phyloP scores from a whole-genome alignment of 2,888 invertebrate genomes.

The Phortica magna region DNA sequence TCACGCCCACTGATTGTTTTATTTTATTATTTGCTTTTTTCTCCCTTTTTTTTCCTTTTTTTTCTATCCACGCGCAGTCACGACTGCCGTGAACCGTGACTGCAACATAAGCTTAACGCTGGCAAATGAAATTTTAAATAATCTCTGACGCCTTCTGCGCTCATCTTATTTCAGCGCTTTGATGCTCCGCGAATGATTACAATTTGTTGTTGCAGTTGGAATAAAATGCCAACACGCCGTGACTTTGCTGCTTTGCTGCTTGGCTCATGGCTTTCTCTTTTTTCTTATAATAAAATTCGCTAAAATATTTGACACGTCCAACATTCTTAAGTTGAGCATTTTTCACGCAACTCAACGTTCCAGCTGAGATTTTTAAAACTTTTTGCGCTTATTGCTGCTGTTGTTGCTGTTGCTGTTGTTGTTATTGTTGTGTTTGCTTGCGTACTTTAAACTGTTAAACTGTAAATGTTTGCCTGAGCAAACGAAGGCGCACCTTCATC shows the following conservation, averaged over 20 bases:
- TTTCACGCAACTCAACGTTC: not conserved
- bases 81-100: not conserved
- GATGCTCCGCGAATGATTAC: not conserved
- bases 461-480: not conserved
- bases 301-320: constrained; percentile 26
- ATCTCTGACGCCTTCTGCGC: constrained; percentile 14
- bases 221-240: not conserved
- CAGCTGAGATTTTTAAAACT: not conserved
- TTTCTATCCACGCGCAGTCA: not conserved
- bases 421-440: not conserved
- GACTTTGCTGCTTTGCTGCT: not conserved
- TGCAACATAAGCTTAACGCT: not conserved
- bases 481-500: too few relatives aligned
- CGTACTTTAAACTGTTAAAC: not conserved
- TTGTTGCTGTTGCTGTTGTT: not conserved
- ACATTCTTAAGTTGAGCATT: constrained; percentile 3
- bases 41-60: too few relatives aligned
- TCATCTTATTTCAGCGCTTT: not conserved
- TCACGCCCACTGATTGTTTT: not conserved
- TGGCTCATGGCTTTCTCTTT: not conserved
- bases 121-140: constrained; percentile 33
- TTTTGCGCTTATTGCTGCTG: not conserved
- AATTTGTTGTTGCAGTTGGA: not conserved
- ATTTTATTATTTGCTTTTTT: not conserved
- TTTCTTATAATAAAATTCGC: constrained; percentile 17